Percentiles rank a stretch among this genome's conserved stretches.
These are phyloP conservation scores for Gerosis bhagava DNA, from an alignment of 2,888 invertebrate species.

Conservation along the genomic window DNA sequence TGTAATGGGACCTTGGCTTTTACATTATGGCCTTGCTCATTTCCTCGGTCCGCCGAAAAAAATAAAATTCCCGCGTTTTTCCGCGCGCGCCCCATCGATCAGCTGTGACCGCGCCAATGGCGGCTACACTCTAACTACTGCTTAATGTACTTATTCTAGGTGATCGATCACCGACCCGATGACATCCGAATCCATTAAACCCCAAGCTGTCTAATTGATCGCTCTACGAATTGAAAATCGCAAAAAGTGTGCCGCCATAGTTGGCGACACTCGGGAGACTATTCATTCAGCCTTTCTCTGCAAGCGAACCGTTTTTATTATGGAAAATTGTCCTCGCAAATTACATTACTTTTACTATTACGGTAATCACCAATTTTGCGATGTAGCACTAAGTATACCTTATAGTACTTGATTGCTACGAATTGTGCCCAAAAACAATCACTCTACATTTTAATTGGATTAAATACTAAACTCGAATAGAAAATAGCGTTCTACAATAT, in stretches of 20 bases:
- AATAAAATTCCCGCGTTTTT: conserved; percentile 28
- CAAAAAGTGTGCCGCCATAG: conserved; percentile 52
- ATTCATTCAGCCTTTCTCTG: conserved; percentile 19
- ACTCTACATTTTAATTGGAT: too few relatives aligned
- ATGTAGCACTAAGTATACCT: too few relatives aligned
- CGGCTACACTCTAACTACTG: conserved; percentile 57
- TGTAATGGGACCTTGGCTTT: conserved; percentile 26
- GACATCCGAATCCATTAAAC: conserved; percentile 75
- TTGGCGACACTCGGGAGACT: conserved; percentile 27
- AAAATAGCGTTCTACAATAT: too few relatives aligned
- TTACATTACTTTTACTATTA: too few relatives aligned
- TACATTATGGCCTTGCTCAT: conserved; percentile 24
- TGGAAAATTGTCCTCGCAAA: background rate
- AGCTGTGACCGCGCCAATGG: conserved; percentile 45
- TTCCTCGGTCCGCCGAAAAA: conserved; percentile 21
- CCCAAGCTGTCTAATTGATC: conserved; percentile 71
- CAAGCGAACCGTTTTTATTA: conserved; percentile 20
- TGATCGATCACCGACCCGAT: conserved; percentile 67
- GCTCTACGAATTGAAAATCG: conserved; percentile 67
- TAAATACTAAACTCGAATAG: too few relatives aligned
- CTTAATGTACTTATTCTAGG: conserved; percentile 69
- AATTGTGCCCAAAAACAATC: too few relatives aligned
- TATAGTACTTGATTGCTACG: too few relatives aligned
- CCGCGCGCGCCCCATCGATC: conserved; percentile 54
- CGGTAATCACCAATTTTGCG: too few relatives aligned